A percentile compares a stretch with the other conserved stretches of the same genome.
Conservation (phyloP, 2,113 vertebrate genomes). For the Chaetura pelagica region DNA sequence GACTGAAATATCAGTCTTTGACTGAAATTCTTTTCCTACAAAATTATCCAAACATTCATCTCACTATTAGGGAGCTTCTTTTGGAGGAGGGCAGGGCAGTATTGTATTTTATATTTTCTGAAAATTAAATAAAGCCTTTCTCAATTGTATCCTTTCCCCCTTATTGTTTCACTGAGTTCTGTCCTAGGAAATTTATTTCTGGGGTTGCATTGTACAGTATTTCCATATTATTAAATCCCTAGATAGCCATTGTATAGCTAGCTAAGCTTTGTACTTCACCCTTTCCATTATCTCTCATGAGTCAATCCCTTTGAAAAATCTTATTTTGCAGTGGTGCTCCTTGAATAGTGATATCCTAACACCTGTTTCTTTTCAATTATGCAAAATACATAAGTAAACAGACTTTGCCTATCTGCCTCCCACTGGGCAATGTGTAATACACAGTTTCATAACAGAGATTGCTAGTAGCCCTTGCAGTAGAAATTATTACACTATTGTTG, state of each 20-base stretch:
- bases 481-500: background rate
- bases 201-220: background rate
- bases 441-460: background rate
- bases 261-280: background rate
- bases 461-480: background rate
- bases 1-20: background rate
- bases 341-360: conserved; percentile 30
- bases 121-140: background rate
- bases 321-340: background rate
- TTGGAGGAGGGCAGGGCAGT: background rate
- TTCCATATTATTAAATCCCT: background rate
- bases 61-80: background rate
- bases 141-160: background rate
- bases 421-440: background rate
- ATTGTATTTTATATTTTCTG: background rate
- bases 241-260: background rate
- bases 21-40: background rate
- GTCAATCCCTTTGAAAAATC: background rate
- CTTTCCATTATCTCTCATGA: background rate
- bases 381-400: conserved; percentile 14
- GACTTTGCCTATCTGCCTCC: conserved; percentile 15
- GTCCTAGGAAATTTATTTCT: background rate
- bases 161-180: background rate
- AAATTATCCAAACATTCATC: background rate
- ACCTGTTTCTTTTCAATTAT: conserved; percentile 48